Evolutionary conservation across 2,797 vertebrate genomes (phyloP).

Genomic region (Parambassis ranga): DNA sequence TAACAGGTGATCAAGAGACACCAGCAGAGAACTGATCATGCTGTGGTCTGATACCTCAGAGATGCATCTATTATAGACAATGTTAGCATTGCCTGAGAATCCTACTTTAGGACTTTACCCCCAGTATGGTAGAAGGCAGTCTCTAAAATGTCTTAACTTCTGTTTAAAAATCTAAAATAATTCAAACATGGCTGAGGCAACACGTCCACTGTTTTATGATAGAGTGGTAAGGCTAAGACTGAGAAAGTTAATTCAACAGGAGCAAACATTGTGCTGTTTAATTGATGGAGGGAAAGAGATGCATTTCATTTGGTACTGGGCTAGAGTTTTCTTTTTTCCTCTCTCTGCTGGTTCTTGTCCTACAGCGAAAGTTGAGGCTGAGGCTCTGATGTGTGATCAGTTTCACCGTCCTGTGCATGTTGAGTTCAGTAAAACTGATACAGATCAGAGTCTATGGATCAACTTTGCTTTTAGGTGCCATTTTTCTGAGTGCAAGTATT

Average conservation of each 20-base stretch:
- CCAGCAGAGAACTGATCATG: constrained; percentile 45
- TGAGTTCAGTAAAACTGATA: constrained; percentile 24
- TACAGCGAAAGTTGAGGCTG: constrained; percentile 22
- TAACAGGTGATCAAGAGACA: constrained; percentile 79
- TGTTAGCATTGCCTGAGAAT: background rate
- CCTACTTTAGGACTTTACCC: constrained; percentile 20
- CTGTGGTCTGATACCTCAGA: constrained; percentile 30
- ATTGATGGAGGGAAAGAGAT: constrained; percentile 52
- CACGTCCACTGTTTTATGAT: background rate
- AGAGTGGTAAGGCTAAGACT: background rate
- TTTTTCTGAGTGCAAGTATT: constrained; percentile 53
- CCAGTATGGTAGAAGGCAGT: background rate
- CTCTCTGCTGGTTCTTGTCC: constrained; percentile 43
- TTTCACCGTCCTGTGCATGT: background rate
- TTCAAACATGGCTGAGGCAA: background rate
- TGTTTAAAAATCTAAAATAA: background rate
- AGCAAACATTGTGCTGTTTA: background rate
- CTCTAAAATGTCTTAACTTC: background rate
- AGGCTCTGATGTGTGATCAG: constrained; percentile 45
- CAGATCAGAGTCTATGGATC: constrained; percentile 41
- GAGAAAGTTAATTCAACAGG: background rate
- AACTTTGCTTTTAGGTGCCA: constrained; percentile 22
- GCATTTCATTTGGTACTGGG: constrained; percentile 56
- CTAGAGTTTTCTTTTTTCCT: constrained; percentile 1
- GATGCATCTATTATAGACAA: constrained; percentile 59